These are phyloP conservation scores for Asteroscopus sphinx DNA, from an alignment of 2,888 invertebrate genomes.

Conservation along the genomic window DNA sequence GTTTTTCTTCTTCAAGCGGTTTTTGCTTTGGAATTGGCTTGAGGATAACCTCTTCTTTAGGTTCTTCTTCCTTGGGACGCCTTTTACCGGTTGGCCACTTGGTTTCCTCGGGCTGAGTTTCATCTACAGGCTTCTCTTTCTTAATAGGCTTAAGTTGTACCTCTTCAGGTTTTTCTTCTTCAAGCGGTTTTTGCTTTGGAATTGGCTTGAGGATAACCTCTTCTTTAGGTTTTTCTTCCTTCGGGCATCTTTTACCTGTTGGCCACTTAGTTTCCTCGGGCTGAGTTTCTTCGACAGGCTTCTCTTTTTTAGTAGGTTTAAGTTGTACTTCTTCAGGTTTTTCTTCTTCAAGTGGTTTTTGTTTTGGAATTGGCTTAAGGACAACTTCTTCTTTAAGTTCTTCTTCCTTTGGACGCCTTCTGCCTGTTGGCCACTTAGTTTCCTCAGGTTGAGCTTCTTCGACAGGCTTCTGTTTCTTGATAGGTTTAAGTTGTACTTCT, in stretches of 20 bases:
- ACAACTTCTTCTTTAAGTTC: conserved; percentile 69
- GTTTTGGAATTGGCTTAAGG: conserved; percentile 54
- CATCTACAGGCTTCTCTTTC: conserved; percentile 62
- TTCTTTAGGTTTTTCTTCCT: conserved; percentile 68
- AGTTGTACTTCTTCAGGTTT: conserved; percentile 64
- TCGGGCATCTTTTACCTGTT: conserved; percentile 48
- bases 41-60: conserved; percentile 69
- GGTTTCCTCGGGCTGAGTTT: conserved; percentile 67
- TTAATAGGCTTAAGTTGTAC: conserved; percentile 64
- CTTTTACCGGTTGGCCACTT: conserved; percentile 67
- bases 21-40: conserved; percentile 73
- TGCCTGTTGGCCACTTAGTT: conserved; percentile 61
- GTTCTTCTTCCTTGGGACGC: conserved; percentile 62
- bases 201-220: conserved; percentile 69
- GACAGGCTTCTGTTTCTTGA: conserved; percentile 59
- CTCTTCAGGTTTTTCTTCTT: conserved; percentile 72
- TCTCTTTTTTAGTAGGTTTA: conserved; percentile 65
- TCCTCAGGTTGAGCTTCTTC: conserved; percentile 71
- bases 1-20: conserved; percentile 69
- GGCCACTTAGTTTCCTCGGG: conserved; percentile 66
- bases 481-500: conserved; percentile 65
- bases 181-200: conserved; percentile 58
- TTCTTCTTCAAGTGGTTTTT: conserved; percentile 38
- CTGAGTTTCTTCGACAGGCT: conserved; percentile 56
- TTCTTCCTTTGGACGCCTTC: conserved; percentile 65